Evolutionary conservation across 2,888 invertebrate genomes (phyloP), one percentile per base, ranked within the genome.

Genomic region (Congeria kusceri): DNA sequence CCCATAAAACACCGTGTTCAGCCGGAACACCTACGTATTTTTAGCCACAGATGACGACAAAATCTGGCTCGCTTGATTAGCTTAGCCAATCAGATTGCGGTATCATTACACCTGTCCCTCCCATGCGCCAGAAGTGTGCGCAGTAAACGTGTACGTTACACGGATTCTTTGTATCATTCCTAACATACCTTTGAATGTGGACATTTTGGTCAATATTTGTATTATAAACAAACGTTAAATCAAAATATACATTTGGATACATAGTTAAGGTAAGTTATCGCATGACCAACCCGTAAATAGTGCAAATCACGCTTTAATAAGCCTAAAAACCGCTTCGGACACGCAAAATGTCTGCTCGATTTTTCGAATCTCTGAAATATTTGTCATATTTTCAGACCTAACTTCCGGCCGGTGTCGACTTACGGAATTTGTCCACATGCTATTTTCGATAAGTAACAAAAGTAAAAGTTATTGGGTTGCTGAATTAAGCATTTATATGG

Each of bases 131-230:
- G 73, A 74, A 70, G 44, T 83, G 81, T 91, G 92, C 92, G 92
- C 92, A 91, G 69, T 88, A 78, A 84, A 71, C 80, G 77, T 79
- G 87, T 96, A 96, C 97, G 97, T 97, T 97, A 97, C 97, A 96
- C 96, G 96, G 97, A 97, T 97, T 97, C 97, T 97, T 97, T 97
- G 96, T 97, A 97, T 96, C 97, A 97, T 97, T 97, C 97, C 96
- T 96, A 95, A 96, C 97, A 97, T 97, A 96, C 97, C 97, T 96
- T 94, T 94, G 94, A 94, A 94, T 94, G 94, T 94, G 86, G 84
- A 85, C 70, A 83, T 86, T 83, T 85, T 86, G 72, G 66, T 80
- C 86, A 82, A 85, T 86, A 87, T 82, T 86, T 80, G 80, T 84
- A 79, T 83, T 83, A 85, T 85, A 84, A 79, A 83, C 65, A 59